phyloP scores from a whole-genome alignment of 2,113 vertebrate genomes.

The Brachionichthys hirsutus region DNA sequence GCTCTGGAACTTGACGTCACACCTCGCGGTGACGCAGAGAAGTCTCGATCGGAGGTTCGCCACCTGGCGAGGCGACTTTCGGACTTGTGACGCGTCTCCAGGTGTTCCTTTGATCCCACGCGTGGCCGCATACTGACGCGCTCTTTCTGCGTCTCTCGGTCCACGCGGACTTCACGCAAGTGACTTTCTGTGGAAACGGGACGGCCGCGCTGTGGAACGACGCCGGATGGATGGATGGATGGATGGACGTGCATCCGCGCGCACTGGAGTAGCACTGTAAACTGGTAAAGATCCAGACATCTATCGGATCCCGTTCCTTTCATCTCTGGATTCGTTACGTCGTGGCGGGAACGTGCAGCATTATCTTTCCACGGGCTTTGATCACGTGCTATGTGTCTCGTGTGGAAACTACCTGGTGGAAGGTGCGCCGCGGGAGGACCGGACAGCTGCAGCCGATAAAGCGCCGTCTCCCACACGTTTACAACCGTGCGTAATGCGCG shows the following conservation, averaged over 20 bases:
- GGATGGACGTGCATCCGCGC: conserved; percentile 44
- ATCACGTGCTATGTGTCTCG: conserved; percentile 85
- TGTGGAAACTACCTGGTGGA: conserved; percentile 85
- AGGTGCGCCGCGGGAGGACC: conserved; percentile 84
- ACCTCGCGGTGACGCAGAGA: conserved; percentile 20
- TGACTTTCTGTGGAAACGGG: conserved; percentile 48
- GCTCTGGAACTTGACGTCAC: background rate
- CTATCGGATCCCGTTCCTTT: background rate
- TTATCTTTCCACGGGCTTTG: conserved; percentile 25
- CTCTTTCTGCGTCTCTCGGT: background rate
- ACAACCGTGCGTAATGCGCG: conserved; percentile 84
- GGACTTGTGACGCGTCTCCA: conserved; percentile 51
- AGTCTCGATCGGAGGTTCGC: conserved; percentile 44
- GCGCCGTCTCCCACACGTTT: conserved; percentile 8
- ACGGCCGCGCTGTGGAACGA: conserved; percentile 37
- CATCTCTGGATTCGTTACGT: conserved; percentile 55
- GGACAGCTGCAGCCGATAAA: conserved; percentile 83
- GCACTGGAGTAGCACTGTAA: conserved; percentile 62
- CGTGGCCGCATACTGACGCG: background rate
- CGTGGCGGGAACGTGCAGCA: conserved; percentile 39
- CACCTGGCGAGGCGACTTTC: conserved; percentile 53
- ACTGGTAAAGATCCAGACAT: conserved; percentile 44
- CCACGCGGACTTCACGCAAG: conserved; percentile 28
- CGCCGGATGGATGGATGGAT: conserved; percentile 31
- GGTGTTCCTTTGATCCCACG: conserved; percentile 28